Evolutionary conservation across 37 sponge, comb jelly and placozoan genomes (phyloP).

Genomic region (Eunapius fragilis): DNA sequence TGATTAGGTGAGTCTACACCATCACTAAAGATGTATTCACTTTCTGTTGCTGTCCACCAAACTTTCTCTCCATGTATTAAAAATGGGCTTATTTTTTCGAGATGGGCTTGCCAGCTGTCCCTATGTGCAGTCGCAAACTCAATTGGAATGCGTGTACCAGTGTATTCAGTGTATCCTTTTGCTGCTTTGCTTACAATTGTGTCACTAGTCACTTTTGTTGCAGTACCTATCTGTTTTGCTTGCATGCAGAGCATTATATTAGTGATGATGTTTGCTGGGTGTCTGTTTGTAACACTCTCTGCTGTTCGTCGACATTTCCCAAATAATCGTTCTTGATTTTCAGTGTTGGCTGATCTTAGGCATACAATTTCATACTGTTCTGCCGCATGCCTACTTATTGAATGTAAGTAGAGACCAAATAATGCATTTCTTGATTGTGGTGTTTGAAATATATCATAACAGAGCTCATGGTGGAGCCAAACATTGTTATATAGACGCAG

Average conservation of each 20-base stretch:
- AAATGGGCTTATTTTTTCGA: slow-evolving; percentile 11
- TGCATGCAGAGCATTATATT: slow-evolving; percentile 10
- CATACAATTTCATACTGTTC: slow-evolving; percentile 21
- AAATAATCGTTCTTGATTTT: slow-evolving; percentile 25
- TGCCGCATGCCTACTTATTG: not conserved
- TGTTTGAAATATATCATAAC: not conserved
- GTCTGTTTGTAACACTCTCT: slow-evolving; percentile 5
- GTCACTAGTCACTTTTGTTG: too few species aligned
- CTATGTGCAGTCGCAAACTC: not conserved
- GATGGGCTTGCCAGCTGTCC: slow-evolving; percentile 25
- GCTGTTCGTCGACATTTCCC: slow-evolving; percentile 1
- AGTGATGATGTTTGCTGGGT: slow-evolving; percentile 9
- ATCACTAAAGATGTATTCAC: not conserved
- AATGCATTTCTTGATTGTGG: not conserved
- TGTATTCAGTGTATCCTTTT: not conserved
- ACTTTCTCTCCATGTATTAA: not conserved
- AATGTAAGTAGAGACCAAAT: slow-evolving; percentile 4
- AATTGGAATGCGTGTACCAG: not conserved
- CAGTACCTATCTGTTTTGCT: slow-evolving; percentile 3
- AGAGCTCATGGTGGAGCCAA: slow-evolving; percentile 31
- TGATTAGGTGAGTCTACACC: not conserved
- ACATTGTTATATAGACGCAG: slow-evolving; percentile 2
- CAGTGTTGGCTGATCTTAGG: slow-evolving; percentile 23
- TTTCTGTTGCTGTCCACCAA: slow-evolving; percentile 1
- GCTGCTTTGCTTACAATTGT: not conserved